Conservation (phyloP, 2,113 vertebrate species). For the Hymenochirus boettgeri region DNA sequence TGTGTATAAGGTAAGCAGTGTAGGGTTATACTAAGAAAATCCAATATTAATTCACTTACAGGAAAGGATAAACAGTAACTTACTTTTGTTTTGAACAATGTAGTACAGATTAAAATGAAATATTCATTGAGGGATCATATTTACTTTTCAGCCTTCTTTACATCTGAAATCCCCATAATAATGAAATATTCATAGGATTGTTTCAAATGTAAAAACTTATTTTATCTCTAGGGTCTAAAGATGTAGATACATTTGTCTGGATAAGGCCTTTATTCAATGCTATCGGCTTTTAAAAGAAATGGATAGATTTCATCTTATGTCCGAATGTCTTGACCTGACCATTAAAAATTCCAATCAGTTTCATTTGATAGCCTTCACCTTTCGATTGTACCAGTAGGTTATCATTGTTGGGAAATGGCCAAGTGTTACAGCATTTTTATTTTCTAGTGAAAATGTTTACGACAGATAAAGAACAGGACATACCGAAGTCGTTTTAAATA, state of each 20-base stretch:
- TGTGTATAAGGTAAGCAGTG: no score
- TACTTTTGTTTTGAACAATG: neutral
- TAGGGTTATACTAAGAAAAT: neutral
- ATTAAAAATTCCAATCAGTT: neutral
- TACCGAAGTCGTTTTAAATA: no score
- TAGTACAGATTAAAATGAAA: neutral
- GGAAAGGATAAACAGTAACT: slow-evolving; percentile 1
- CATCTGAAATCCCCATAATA: neutral
- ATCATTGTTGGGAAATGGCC: no score
- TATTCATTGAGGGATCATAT: neutral
- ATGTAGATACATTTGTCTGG: neutral
- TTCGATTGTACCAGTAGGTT: no score
- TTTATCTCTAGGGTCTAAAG: slow-evolving; percentile 6
- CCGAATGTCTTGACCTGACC: neutral
- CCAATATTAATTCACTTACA: neutral
- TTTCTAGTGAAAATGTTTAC: no score
- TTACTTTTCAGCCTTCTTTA: neutral
- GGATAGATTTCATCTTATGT: neutral
- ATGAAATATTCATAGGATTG: slow-evolving; percentile 27
- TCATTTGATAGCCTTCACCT: no score
- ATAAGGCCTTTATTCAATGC: neutral
- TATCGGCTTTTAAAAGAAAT: neutral
- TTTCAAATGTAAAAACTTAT: slow-evolving; percentile 7
- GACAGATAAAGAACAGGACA: no score
- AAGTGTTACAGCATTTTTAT: no score